phyloP scores from a whole-genome alignment of 1,140 invertebrate genomes.

The Heliothis virescens region DNA sequence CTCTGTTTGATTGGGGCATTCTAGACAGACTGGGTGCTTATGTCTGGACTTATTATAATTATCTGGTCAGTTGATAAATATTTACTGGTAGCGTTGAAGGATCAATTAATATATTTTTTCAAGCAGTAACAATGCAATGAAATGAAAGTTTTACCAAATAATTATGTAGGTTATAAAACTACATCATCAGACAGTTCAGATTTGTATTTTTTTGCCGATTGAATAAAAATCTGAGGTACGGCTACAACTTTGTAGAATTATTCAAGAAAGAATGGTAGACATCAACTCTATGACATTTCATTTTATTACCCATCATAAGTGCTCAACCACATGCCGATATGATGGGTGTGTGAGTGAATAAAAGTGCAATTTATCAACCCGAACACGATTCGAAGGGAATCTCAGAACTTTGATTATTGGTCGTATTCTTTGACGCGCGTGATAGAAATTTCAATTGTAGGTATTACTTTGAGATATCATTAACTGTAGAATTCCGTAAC shows the following conservation, averaged over 20 bases:
- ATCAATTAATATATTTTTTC: too few species aligned
- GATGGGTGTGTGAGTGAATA: not conserved
- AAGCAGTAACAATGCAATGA: too few species aligned
- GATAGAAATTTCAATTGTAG: slow-evolving; percentile 19
- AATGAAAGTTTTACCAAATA: too few species aligned
- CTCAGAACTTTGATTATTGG: slow-evolving; percentile 38
- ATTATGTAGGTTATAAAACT: too few species aligned
- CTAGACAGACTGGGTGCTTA: slow-evolving; percentile 18
- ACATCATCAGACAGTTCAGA: too few species aligned
- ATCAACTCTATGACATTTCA: not conserved
- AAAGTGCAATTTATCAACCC: slow-evolving; percentile 28
- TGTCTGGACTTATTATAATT: not conserved
- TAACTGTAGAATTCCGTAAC: too few species aligned
- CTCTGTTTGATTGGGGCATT: slow-evolving; percentile 26
- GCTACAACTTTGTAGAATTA: too few species aligned
- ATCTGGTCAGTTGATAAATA: not conserved
- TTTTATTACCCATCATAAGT: slow-evolving; percentile 7
- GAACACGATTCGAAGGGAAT: slow-evolving; percentile 25
- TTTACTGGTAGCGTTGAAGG: too few species aligned
- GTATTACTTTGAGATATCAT: not conserved
- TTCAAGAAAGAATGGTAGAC: too few species aligned
- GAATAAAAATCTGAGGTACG: too few species aligned
- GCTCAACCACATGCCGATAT: not conserved
- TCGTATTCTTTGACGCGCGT: slow-evolving; percentile 26
- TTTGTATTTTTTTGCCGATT: too few species aligned